Evolutionary conservation across 1,140 invertebrate species (phyloP).

Genomic region (Potamilus streckersoni): DNA sequence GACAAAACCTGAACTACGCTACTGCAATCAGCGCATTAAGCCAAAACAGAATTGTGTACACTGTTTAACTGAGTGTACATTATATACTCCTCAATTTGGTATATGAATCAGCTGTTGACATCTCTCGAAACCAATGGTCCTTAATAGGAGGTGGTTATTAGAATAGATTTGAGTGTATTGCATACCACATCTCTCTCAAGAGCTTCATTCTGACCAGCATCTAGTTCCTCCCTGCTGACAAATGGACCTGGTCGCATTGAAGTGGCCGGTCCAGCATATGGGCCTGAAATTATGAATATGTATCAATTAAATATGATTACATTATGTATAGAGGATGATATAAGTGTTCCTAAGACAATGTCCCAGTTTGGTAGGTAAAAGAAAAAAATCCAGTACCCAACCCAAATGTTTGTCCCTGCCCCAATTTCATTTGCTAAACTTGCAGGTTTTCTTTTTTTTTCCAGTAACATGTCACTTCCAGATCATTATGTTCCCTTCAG

Average conservation of each 20-base stretch:
- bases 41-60: too few species aligned
- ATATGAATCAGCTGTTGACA: too few species aligned
- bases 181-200: conserved; percentile 77
- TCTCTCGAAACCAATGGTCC: too few species aligned
- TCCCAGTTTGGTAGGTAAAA: not conserved
- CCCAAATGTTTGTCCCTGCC: not conserved
- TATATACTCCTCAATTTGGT: too few species aligned
- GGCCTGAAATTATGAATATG: not conserved
- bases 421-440: not conserved
- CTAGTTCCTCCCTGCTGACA: conserved; percentile 32
- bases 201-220: conserved; percentile 53
- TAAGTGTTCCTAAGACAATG: not conserved
- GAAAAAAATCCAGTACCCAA: not conserved
- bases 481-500: too few species aligned
- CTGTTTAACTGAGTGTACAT: too few species aligned
- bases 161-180: conserved; percentile 1
- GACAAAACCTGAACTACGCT: too few species aligned
- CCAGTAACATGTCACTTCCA: too few species aligned
- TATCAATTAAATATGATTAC: too few species aligned
- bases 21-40: too few species aligned
- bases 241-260: conserved; percentile 23
- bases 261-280: conserved; percentile 9
- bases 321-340: not conserved
- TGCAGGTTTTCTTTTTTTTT: too few species aligned
- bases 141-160: too few species aligned